Conservation (phyloP, 2,888 invertebrate species). For the Schizaphis graminum region DNA sequence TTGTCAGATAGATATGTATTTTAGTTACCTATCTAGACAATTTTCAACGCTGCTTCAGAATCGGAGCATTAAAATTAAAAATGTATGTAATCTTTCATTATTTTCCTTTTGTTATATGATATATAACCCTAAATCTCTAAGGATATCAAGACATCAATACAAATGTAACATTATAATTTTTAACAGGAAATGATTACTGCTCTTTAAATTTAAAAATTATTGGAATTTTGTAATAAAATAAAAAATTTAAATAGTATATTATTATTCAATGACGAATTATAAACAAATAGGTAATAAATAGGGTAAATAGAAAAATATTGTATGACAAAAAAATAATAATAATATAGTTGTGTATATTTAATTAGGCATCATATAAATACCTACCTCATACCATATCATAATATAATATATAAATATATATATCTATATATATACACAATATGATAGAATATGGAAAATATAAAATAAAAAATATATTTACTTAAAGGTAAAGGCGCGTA, state of each 20-base stretch:
- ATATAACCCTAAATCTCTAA: too few relatives aligned
- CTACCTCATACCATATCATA: conserved; percentile 6
- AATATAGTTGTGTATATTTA: conserved; percentile 35
- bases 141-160: too few relatives aligned
- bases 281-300: conserved; percentile 10
- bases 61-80: too few relatives aligned
- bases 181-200: too few relatives aligned
- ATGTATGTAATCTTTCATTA: too few relatives aligned
- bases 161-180: too few relatives aligned
- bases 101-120: too few relatives aligned
- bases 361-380: conserved; percentile 16
- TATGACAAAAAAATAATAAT: conserved; percentile 16
- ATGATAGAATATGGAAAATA: conserved; percentile 3
- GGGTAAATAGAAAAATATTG: not conserved
- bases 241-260: not conserved
- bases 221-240: too few relatives aligned
- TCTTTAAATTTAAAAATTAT: too few relatives aligned
- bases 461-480: conserved; percentile 13
- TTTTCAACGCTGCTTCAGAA: too few relatives aligned
- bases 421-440: not conserved
- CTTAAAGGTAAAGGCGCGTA: conserved; percentile 25
- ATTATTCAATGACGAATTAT: conserved; percentile 11
- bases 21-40: too few relatives aligned
- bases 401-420: not conserved
- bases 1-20: too few relatives aligned